Percentiles rank a stretch among this genome's conserved stretches.
These are phyloP conservation scores for Amblyornis subalaris DNA, from an alignment of 2,113 vertebrate genomes.

Conservation along the genomic window DNA sequence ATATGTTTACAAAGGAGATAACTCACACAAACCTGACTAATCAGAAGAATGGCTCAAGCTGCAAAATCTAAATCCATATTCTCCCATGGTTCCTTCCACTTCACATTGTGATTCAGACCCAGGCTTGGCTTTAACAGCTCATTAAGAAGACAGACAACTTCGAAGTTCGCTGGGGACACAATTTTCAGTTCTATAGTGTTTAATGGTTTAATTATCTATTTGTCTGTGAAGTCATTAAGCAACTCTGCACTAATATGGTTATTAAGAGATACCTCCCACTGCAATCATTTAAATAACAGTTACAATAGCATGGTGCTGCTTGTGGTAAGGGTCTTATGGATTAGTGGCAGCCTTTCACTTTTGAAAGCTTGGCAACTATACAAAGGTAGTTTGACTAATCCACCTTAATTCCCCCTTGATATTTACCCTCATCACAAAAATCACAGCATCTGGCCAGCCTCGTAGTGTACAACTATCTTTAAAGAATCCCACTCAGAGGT, in stretches of 20 bases:
- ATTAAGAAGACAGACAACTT: slow-evolving; percentile 16
- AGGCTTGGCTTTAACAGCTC: slow-evolving; percentile 2
- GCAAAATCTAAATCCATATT: neutral
- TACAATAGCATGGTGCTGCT: neutral
- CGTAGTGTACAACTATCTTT: rapidly evolving
- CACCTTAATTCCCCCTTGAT: neutral
- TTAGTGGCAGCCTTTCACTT: neutral
- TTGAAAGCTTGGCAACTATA: neutral
- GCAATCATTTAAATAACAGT: neutral
- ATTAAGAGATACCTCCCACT: neutral
- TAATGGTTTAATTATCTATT: slow-evolving; percentile 50
- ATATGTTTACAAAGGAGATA: neutral
- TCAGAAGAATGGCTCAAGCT: neutral
- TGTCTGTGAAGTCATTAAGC: slow-evolving; percentile 29
- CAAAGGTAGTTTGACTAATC: neutral
- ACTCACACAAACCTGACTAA: neutral
- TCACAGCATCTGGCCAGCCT: neutral
- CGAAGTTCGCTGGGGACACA: neutral
- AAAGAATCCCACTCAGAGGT: neutral
- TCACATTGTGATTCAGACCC: neutral
- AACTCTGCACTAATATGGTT: neutral
- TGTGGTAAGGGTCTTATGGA: neutral
- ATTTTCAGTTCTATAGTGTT: neutral
- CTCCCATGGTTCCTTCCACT: neutral
- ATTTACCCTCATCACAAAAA: neutral